Base-by-base conservation (phyloP, 2,888 invertebrate species). In the Polylopha cassiicola region DNA sequence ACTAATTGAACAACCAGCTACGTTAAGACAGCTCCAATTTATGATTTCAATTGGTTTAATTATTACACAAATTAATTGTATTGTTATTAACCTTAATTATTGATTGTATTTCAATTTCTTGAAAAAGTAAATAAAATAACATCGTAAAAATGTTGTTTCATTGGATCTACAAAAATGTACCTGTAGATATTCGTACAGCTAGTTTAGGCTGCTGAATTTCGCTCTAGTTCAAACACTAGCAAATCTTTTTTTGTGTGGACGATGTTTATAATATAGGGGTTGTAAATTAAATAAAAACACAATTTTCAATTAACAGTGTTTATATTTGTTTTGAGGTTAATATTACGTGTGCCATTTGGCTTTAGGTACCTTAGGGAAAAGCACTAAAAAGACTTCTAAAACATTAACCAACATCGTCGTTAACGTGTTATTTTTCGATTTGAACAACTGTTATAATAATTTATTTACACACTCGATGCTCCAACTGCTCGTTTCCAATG, bases 321-420 rank as follows among this genome's bases (percentile, higher is more conserved):
- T 84, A 84, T 84, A 84, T 81, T 82, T 74, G 78, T 76, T 78
- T 77, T 70, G 77, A 79, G 79, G 75, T 79, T 82, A 81, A 80
- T 78, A 77, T 78, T 76, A 81, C 62, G 71, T 73, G 79, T 67
- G 78, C 82, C 79, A 45, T 69, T 65, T 65, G 79, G 80, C 82
- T 67, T 73, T 68, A 72, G 72, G 76, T 78, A 73, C 74, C 71
- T 75, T 73, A 68, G 72, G 57, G 68, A 71, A 67, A 77, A 80
- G 73, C 73, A 76, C 76, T 74, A 74, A 78, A 67, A 73, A 68
- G 64, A 66, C 71, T 60, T 72, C 71, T 78, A 79, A 79, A 77
- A 73, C 64, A 73, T 75, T 65, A 68, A n/a, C 70, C 65, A 76
- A 78, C 75, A 70, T 73, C 53, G 58, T 66, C 66, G 62, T 71